Evolutionary conservation across 2,113 vertebrate species (phyloP), one percentile per base, ranked within the genome.

Genomic region (Xenopus borealis): DNA sequence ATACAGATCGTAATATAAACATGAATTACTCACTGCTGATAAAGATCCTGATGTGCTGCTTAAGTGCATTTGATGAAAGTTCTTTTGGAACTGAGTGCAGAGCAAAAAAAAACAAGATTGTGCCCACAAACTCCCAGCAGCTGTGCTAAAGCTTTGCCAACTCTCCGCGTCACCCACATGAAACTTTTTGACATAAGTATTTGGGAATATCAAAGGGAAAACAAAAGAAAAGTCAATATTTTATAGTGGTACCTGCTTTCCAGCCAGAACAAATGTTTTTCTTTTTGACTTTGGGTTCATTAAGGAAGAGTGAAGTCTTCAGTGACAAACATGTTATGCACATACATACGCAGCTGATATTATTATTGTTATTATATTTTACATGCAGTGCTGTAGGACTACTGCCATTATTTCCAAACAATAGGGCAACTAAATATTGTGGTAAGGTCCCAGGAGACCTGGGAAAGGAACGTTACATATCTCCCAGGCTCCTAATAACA

Each of bases 161-260:
- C 62, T 66, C 66, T 89, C 84, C 83, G 87, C 77, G 83, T 66
- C 53, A 80, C 62, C 81, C 71, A 84, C 80, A 84, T 83, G 66
- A 85, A 87, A 83, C 64, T 84, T 86, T 88, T 86, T 87, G 71
- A 82, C 86, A 83, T 80, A 85, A 82, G 76, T 58, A 70, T 61
- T 86, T 86, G 83, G 80, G 23, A 76, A 86, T 84, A 83, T 71
- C 80, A 86, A 85, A 84, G 66, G 84, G 75, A 88, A 88, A 88
- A 81, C 74, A 84, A 89, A 82, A 89, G 82, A 82, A 86, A 87
- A 85, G 83, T 81, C 87, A 89, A 85, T 81, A 81, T 85, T 85
- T 90, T 85, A 81, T 50, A 12, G 47, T 12, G 3, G 33, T 40
- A 40, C 5, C 5, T 40, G 33, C 33, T 40, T 40, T 40, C 2